phyloP scores from a whole-genome alignment of 2,113 vertebrate species.

The Coturnix japonica region DNA sequence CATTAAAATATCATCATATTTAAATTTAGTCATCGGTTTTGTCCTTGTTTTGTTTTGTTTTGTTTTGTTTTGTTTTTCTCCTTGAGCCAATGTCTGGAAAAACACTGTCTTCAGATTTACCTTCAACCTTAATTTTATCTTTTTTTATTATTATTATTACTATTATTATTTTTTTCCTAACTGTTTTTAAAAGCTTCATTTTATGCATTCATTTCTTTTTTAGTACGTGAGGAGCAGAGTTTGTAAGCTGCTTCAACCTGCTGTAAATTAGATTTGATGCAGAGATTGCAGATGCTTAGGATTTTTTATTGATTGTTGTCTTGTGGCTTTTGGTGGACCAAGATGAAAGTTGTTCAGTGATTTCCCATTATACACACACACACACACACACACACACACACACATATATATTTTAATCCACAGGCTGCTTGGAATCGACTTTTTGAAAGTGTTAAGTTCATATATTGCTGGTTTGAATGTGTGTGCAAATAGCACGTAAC shows the following conservation, averaged over 20 bases:
- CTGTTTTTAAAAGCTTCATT: background rate
- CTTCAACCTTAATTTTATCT: background rate
- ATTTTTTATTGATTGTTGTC: background rate
- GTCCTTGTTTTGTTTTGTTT: too few species aligned
- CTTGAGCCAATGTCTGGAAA: background rate
- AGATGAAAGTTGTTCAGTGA: background rate
- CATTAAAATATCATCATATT: background rate
- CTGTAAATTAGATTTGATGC: background rate
- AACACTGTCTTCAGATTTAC: background rate
- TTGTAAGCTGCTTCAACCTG: background rate
- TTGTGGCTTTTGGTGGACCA: background rate
- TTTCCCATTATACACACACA: too few species aligned
- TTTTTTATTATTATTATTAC: too few species aligned
- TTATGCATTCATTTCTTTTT: background rate
- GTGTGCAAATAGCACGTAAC: background rate
- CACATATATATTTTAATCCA: background rate
- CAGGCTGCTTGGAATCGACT: background rate
- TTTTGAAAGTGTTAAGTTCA: background rate
- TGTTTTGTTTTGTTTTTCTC: background rate
- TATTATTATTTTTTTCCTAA: too few species aligned
- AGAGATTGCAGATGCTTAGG: background rate
- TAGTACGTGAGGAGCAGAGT: background rate
- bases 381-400: too few species aligned
- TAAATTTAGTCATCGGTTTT: background rate
- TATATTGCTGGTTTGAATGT: background rate